phyloP scores from a whole-genome alignment of 2,888 invertebrate species.

The Aleiodes alternator region DNA sequence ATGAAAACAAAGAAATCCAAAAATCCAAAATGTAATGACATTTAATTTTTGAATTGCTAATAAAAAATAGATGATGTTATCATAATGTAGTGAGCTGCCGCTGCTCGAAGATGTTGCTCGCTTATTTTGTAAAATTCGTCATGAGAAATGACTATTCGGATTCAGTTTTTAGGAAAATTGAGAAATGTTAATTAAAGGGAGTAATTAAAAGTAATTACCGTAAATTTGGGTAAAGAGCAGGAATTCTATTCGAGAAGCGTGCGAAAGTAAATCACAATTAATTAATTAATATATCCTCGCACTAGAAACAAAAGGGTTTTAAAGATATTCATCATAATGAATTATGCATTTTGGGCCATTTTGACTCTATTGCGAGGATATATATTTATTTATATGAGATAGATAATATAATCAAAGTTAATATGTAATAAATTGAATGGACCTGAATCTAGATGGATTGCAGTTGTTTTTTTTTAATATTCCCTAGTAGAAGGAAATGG shows the following conservation, averaged over 20 bases:
- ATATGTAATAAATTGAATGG: constrained; percentile 72
- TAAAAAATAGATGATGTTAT: constrained; percentile 55
- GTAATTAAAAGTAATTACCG: too few species aligned
- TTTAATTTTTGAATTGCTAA: constrained; percentile 60
- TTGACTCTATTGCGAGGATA: background rate
- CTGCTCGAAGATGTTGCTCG: constrained; percentile 64
- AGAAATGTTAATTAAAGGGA: too few species aligned
- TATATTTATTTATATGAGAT: constrained; percentile 54
- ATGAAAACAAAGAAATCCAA: constrained; percentile 33
- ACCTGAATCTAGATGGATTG: constrained; percentile 56
- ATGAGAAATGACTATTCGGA: too few species aligned
- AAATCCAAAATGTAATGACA: constrained; percentile 13
- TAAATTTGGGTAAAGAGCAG: constrained; percentile 50
- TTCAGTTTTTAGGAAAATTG: too few species aligned
- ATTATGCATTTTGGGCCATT: too few species aligned
- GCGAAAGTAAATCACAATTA: constrained; percentile 64
- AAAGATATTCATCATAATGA: background rate
- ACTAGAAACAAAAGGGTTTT: background rate
- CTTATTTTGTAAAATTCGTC: background rate
- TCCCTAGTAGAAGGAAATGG: background rate
- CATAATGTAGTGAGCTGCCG: constrained; percentile 54
- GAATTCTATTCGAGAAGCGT: constrained; percentile 67
- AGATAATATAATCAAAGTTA: constrained; percentile 72
- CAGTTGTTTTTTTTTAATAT: background rate
- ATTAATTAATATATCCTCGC: constrained; percentile 51